phyloP scores from a whole-genome alignment of 1,140 invertebrate species.

The Pomacea maculata region DNA sequence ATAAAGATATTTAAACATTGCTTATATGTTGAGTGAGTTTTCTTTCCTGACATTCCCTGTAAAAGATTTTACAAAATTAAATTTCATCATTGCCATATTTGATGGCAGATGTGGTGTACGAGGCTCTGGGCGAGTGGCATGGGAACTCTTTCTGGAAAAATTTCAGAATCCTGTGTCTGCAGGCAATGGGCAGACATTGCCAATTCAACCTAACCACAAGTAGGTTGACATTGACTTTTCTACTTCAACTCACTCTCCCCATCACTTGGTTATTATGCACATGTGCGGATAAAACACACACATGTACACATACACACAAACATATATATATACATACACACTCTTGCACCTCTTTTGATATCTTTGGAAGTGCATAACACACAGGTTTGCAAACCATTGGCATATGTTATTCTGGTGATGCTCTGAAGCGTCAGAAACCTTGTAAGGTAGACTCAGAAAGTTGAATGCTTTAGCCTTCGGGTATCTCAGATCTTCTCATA shows the following conservation, averaged over 20 bases:
- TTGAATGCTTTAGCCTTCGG: too few species aligned
- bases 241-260: not conserved
- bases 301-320: too few species aligned
- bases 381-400: too few species aligned
- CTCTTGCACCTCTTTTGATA: not conserved
- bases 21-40: too few species aligned
- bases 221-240: slow-evolving; percentile 29
- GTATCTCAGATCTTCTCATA: too few species aligned
- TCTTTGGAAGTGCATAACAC: too few species aligned
- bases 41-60: not conserved
- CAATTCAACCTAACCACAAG: slow-evolving; percentile 60
- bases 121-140: slow-evolving; percentile 54
- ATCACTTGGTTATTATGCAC: too few species aligned
- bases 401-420: too few species aligned
- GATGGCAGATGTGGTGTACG: slow-evolving; percentile 53
- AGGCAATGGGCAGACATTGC: slow-evolving; percentile 62
- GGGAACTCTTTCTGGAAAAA: slow-evolving; percentile 62
- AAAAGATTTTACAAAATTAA: not conserved
- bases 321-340: not conserved
- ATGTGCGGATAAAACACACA: too few species aligned
- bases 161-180: slow-evolving; percentile 54
- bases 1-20: too few species aligned
- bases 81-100: slow-evolving; percentile 18
- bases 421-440: too few species aligned
- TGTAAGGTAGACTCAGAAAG: too few species aligned